These are phyloP conservation scores for Temnothorax curvispinosus DNA, from an alignment of 1,140 invertebrate genomes.

Conservation along the genomic window DNA sequence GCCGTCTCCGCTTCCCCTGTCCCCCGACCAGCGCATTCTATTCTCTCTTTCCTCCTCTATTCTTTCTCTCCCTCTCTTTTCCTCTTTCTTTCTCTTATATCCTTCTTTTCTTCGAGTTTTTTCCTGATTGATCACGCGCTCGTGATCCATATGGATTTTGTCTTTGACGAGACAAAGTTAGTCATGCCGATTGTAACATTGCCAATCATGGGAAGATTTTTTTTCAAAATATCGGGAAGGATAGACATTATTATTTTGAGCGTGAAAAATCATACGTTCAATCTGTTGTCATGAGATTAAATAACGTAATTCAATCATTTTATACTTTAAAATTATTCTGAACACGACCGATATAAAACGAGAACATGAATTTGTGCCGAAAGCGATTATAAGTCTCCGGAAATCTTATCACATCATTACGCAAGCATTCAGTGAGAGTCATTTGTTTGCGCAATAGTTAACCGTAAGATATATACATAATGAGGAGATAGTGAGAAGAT, in stretches of 20 bases:
- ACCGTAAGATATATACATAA: constrained; percentile 34
- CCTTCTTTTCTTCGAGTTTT: neutral
- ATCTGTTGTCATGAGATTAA: neutral
- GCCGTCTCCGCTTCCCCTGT: constrained; percentile 18
- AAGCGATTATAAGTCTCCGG: constrained; percentile 35
- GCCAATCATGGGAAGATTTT: neutral
- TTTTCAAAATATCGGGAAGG: neutral
- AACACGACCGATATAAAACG: neutral
- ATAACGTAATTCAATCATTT: neutral
- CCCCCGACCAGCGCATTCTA: constrained; percentile 30
- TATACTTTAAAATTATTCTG: neutral
- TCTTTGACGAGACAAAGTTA: neutral
- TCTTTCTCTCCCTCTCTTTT: neutral
- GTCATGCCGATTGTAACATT: neutral
- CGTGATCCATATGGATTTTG: constrained; percentile 9
- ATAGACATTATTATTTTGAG: neutral
- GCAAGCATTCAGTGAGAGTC: constrained; percentile 1
- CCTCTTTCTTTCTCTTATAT: neutral
- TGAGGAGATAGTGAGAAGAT: constrained; percentile 14
- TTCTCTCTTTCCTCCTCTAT: constrained; percentile 49
- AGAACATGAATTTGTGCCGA: neutral
- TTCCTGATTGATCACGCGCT: constrained; percentile 16
- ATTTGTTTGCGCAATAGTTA: constrained; percentile 40
- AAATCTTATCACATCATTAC: constrained; percentile 37
- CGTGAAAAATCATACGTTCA: neutral